phyloP scores from a whole-genome alignment of 2,888 invertebrate genomes.

The Agriotes lineatus region DNA sequence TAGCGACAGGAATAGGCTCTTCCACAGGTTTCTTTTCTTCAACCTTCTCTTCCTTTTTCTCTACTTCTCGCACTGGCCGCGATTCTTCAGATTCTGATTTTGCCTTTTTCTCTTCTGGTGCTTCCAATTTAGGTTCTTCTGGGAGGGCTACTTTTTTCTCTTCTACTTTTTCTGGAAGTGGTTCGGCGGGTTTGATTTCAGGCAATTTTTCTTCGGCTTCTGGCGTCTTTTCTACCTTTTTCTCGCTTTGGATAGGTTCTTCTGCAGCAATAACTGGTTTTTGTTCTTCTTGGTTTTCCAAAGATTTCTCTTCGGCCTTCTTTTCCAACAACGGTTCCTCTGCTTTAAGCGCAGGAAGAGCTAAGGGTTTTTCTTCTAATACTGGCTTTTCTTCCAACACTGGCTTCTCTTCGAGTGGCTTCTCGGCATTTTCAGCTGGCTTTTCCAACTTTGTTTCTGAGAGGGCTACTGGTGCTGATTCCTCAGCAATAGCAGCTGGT shows the following conservation, averaged over 20 bases:
- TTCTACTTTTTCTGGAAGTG: slow-evolving; percentile 45
- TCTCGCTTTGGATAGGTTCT: slow-evolving; percentile 44
- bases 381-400: slow-evolving; percentile 42
- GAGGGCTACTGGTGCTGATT: slow-evolving; percentile 47
- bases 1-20: slow-evolving; percentile 27
- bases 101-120: slow-evolving; percentile 26
- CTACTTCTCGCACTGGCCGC: neutral
- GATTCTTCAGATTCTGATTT: slow-evolving; percentile 43
- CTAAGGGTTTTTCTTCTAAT: slow-evolving; percentile 39
- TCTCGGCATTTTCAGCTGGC: slow-evolving; percentile 45
- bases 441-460: slow-evolving; percentile 36
- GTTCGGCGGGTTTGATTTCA: slow-evolving; percentile 41
- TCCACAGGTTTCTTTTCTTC: slow-evolving; percentile 49
- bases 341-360: slow-evolving; percentile 2
- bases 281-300: slow-evolving; percentile 27
- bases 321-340: slow-evolving; percentile 30
- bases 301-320: slow-evolving; percentile 41
- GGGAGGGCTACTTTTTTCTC: slow-evolving; percentile 62
- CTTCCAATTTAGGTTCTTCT: slow-evolving; percentile 44
- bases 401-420: slow-evolving; percentile 40
- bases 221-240: slow-evolving; percentile 42
- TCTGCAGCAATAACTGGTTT: slow-evolving; percentile 33
- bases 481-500: slow-evolving; percentile 64
- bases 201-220: slow-evolving; percentile 45
- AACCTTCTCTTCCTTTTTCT: slow-evolving; percentile 24